Conservation (phyloP, 2,797 vertebrate genomes). For the Scyliorhinus canicula region DNA sequence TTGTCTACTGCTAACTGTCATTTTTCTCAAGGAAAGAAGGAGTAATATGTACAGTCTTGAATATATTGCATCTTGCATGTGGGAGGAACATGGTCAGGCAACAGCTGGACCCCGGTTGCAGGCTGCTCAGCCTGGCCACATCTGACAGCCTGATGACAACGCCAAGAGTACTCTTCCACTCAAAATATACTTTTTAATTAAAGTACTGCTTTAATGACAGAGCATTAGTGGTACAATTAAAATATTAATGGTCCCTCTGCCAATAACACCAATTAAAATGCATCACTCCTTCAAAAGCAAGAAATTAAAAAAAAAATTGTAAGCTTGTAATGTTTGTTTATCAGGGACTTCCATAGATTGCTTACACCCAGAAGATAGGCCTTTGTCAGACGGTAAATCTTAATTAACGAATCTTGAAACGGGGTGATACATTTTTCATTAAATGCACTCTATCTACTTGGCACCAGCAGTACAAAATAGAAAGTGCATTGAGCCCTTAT, state of each 20-base stretch:
- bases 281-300: background rate
- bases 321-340: background rate
- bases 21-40: background rate
- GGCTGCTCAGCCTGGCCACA: background rate
- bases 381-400: background rate
- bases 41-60: background rate
- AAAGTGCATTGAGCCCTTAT: background rate
- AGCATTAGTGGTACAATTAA: conserved; percentile 4
- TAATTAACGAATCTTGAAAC: background rate
- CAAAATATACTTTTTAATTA: conserved; percentile 24
- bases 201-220: conserved; percentile 28
- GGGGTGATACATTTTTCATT: background rate
- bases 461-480: background rate
- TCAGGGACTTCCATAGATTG: background rate
- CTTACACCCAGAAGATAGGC: background rate
- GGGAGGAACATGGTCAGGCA: background rate
- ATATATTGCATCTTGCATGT: background rate
- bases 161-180: conserved; percentile 6
- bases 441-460: background rate
- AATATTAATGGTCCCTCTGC: background rate
- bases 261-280: conserved; percentile 10
- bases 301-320: background rate
- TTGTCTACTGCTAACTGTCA: background rate
- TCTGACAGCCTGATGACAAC: conserved; percentile 4
- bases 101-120: conserved; percentile 3